Evolutionary conservation across 2,888 invertebrate genomes (phyloP).

Genomic region (Cephus rjabovi): DNA sequence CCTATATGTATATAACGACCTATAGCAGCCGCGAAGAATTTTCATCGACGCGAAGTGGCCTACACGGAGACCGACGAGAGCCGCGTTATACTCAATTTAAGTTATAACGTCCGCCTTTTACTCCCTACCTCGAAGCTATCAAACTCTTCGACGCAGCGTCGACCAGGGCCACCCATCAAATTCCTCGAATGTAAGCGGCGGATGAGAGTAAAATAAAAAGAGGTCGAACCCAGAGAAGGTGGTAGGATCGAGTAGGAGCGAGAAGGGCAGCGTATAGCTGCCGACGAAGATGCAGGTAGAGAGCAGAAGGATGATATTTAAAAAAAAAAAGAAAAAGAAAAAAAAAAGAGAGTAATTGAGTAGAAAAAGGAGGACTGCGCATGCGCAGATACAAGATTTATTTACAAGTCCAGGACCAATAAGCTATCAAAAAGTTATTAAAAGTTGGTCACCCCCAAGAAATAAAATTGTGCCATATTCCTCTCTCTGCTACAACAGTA

Average conservation of each 20-base stretch:
- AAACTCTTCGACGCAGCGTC: background rate
- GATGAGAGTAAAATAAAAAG: background rate
- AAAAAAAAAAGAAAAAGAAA: background rate
- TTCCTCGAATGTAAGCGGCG: background rate
- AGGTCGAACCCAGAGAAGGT: background rate
- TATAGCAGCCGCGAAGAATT: background rate
- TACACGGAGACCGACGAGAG: background rate
- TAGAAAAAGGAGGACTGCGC: background rate
- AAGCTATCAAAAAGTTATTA: slow-evolving; percentile 55
- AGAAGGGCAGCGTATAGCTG: background rate
- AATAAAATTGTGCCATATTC: slow-evolving; percentile 41
- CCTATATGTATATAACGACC: background rate
- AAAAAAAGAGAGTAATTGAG: background rate
- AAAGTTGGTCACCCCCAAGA: slow-evolving; percentile 51
- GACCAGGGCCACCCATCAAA: background rate
- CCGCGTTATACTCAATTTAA: background rate
- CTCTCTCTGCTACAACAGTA: slow-evolving; percentile 15
- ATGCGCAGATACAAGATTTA: slow-evolving; percentile 43
- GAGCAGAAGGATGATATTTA: background rate
- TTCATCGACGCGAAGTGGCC: background rate
- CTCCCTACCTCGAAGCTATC: background rate
- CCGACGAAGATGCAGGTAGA: background rate
- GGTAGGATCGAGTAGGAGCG: background rate
- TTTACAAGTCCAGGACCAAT: slow-evolving; percentile 46
- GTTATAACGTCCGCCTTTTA: background rate